Evolutionary conservation across 2,888 invertebrate species (phyloP).

Genomic region (Spisula subtruncata): DNA sequence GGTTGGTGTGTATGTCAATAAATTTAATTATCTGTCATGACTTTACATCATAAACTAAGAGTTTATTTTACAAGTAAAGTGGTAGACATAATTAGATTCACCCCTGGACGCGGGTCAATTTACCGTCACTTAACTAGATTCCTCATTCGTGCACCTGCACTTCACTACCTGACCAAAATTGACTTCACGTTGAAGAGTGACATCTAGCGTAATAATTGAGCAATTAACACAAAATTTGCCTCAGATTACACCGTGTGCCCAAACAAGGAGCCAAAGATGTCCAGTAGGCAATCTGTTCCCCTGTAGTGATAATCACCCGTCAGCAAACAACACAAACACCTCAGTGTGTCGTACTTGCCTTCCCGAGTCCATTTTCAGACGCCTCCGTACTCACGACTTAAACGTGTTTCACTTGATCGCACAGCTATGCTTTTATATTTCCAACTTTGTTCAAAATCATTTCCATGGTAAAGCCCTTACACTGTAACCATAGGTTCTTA

Average conservation of each 20-base stretch:
- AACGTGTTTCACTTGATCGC: not conserved
- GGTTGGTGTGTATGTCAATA: not conserved
- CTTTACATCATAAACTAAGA: slow-evolving; percentile 7
- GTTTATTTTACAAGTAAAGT: not conserved
- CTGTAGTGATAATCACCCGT: slow-evolving; percentile 57
- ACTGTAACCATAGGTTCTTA: no score
- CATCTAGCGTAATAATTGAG: slow-evolving; percentile 68
- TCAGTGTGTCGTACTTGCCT: not conserved
- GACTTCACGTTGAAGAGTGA: slow-evolving; percentile 46
- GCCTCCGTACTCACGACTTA: not conserved
- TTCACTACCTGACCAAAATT: slow-evolving; percentile 24
- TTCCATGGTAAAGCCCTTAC: no score
- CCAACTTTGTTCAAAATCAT: no score
- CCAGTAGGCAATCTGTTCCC: slow-evolving; percentile 55
- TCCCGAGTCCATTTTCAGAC: not conserved
- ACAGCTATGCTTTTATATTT: no score
- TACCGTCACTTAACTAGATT: slow-evolving; percentile 30
- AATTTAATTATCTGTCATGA: not conserved
- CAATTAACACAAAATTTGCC: slow-evolving; percentile 62
- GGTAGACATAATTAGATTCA: slow-evolving; percentile 17
- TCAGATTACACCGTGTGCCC: slow-evolving; percentile 25
- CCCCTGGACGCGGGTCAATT: slow-evolving; percentile 39
- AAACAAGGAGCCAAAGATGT: slow-evolving; percentile 21
- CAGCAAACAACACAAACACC: slow-evolving; percentile 55
- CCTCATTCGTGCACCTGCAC: slow-evolving; percentile 48